Base-by-base conservation (phyloP, 2,113 vertebrate genomes). In the Leucopternis melanops region DNA sequence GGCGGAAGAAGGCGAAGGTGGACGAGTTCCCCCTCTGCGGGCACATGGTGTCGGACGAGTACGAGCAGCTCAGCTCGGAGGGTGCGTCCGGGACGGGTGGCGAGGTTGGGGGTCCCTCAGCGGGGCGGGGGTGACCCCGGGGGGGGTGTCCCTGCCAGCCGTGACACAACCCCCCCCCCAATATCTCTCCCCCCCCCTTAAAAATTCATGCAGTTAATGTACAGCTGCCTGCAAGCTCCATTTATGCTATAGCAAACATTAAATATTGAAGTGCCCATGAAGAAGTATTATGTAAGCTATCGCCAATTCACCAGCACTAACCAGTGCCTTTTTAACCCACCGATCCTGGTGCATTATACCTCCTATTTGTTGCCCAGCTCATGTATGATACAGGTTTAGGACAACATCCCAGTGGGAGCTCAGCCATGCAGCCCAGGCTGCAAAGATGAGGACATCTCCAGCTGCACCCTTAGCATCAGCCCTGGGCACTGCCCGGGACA, bases 231-330 rank as follows among this genome's bases (percentile, higher is more conserved):
- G 77, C 29, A 79, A 91, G 71, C 67, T 82, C 86, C 66, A 66
- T 36, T 93, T 94, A 92, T 92, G 55, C 83, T 94, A 95, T 47
- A 96, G 80, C 40, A 93, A 95, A 49, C 69, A 84, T 90, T 79
- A 94, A 96, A 97, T 92, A 95, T 96, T 94, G 57, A 97, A 87
- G n/a, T 3, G 5, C 18, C 78, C 84, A 21, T 19, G 65, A 81
- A 86, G 63, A 71, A 65, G 31, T 31, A 61, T 86, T 92, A 92
- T 9, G 74, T 74, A 94, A 97, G 57, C 62, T 52, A 38, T 18
- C 2, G 1, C 8, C 31, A 81, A 47, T 22, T 45, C 75, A 65
- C 77, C 6, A 1, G 75, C 58, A 58, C 42, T n/a, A 85, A 62
- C 8, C 0, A 0, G 3, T 65, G 90, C 62, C 57, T 90, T 61